These are phyloP conservation scores for Paracanthobrama guichenoti DNA, from an alignment of 2,113 vertebrate species.

Conservation along the genomic window DNA sequence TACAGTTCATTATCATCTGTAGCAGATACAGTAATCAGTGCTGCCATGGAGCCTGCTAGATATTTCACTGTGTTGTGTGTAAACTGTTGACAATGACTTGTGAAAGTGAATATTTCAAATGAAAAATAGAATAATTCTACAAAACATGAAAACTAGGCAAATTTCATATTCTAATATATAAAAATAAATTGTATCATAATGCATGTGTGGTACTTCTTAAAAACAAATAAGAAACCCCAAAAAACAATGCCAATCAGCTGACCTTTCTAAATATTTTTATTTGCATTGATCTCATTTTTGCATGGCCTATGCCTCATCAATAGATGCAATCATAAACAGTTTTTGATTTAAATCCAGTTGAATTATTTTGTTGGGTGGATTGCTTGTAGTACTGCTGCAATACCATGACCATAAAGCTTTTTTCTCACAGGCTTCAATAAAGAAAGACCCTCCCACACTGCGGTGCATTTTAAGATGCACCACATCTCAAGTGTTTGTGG, in stretches of 20 bases:
- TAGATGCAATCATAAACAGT: neutral
- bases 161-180: neutral
- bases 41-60: slow-evolving; percentile 62
- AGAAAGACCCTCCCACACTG: neutral
- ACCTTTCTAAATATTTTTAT: too few relatives aligned
- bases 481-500: neutral
- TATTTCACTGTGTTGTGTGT: slow-evolving; percentile 52
- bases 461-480: neutral
- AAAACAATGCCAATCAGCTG: too few relatives aligned
- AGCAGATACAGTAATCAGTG: slow-evolving; percentile 60
- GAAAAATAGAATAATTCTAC: neutral
- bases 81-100: slow-evolving; percentile 42
- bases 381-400: neutral
- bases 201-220: neutral
- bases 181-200: neutral
- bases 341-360: neutral
- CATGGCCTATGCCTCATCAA: neutral
- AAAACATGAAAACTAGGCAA: neutral
- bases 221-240: neutral
- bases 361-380: neutral
- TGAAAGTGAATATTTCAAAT: neutral
- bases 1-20: slow-evolving; percentile 54
- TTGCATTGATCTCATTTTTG: neutral
- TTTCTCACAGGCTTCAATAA: neutral
- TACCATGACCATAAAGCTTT: neutral